These are phyloP conservation scores for Oceanites oceanicus DNA, from an alignment of 2,113 vertebrate species.

Conservation along the genomic window DNA sequence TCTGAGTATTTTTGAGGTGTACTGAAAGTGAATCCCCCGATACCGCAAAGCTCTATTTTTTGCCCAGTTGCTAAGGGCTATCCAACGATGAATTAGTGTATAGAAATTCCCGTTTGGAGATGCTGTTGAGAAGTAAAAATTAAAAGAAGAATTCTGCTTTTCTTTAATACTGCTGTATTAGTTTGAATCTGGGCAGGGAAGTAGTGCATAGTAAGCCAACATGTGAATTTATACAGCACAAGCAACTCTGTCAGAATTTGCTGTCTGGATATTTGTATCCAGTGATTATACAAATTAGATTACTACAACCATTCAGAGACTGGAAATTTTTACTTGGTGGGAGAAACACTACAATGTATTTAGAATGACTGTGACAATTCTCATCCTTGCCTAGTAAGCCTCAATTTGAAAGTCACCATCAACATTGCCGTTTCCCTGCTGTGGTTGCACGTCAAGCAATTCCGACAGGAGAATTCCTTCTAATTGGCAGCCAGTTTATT, in stretches of 20 bases:
- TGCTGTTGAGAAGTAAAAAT: background rate
- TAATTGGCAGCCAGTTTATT: constrained; percentile 63
- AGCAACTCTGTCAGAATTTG: background rate
- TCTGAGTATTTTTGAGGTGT: background rate
- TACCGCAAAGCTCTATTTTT: background rate
- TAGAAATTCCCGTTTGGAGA: background rate
- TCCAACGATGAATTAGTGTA: background rate
- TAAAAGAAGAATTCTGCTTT: background rate
- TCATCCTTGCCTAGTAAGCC: background rate
- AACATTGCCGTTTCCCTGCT: constrained; percentile 44
- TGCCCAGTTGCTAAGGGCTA: background rate
- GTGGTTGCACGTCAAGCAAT: constrained; percentile 35
- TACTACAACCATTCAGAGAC: background rate
- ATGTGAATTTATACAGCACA: background rate
- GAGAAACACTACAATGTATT: background rate
- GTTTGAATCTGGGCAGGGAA: background rate
- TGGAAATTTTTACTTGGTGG: background rate
- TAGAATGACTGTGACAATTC: background rate
- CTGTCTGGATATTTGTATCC: background rate
- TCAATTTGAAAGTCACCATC: background rate
- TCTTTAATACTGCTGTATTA: background rate
- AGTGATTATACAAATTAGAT: background rate
- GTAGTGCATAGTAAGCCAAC: background rate
- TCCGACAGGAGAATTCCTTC: constrained; percentile 50
- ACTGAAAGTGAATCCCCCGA: background rate